Conservation (phyloP, 2,888 invertebrate genomes). For the Drosophila fulvimacula region DNA sequence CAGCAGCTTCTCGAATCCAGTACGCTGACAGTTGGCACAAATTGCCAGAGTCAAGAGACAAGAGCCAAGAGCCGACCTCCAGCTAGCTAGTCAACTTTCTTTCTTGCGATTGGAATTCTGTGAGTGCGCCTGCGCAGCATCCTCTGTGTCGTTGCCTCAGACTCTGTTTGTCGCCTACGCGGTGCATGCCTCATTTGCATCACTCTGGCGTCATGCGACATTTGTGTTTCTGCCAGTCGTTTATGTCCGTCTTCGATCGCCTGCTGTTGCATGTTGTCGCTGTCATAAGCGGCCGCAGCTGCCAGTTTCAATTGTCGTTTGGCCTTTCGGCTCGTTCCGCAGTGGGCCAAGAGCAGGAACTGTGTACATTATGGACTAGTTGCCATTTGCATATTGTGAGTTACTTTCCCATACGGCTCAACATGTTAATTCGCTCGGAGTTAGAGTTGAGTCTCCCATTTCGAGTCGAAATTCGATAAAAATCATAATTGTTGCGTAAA, state of each 20-base stretch:
- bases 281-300: slow-evolving; percentile 65
- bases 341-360: slow-evolving; percentile 20
- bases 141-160: slow-evolving; percentile 16
- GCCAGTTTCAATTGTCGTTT: slow-evolving; percentile 50
- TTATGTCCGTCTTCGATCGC: slow-evolving; percentile 48
- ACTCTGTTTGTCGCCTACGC: slow-evolving; percentile 70
- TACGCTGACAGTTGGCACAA: slow-evolving; percentile 76
- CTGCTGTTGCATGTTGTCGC: slow-evolving; percentile 25
- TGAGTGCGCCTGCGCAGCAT: slow-evolving; percentile 55
- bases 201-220: slow-evolving; percentile 71
- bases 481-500: slow-evolving; percentile 79
- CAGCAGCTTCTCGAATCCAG: slow-evolving; percentile 52
- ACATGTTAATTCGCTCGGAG: slow-evolving; percentile 24
- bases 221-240: slow-evolving; percentile 52
- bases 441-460: slow-evolving; percentile 34
- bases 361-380: slow-evolving; percentile 8
- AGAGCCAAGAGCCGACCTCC: slow-evolving; percentile 35
- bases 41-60: slow-evolving; percentile 47
- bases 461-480: slow-evolving; percentile 40
- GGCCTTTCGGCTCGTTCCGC: slow-evolving; percentile 21
- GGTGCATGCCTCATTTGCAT: slow-evolving; percentile 77
- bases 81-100: slow-evolving; percentile 59
- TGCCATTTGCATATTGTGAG: slow-evolving; percentile 32
- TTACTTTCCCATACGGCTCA: slow-evolving; percentile 31
- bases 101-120: slow-evolving; percentile 50